A percentile compares a stretch with the other conserved stretches of the same genome.
Evolutionary conservation across 2,113 vertebrate species (phyloP).

Genomic region (Hippolais icterina): DNA sequence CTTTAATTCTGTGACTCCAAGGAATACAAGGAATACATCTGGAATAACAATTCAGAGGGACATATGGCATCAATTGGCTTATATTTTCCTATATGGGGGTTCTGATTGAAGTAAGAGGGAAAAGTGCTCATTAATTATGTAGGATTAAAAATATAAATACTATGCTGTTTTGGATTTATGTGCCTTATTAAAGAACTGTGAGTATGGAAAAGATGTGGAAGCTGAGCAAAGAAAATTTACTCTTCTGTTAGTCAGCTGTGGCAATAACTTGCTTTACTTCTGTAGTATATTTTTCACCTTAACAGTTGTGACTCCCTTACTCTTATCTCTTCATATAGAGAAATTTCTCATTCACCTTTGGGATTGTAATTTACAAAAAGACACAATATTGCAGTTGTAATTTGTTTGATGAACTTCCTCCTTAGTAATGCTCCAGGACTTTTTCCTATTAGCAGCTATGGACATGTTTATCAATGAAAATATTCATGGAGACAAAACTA

Average conservation of each 20-base stretch:
- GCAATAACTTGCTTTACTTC: background rate
- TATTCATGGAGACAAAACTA: background rate
- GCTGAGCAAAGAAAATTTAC: background rate
- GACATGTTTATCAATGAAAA: background rate
- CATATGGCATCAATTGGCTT: conserved; percentile 71
- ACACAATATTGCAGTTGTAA: background rate
- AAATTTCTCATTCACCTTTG: background rate
- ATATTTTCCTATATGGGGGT: conserved; percentile 37
- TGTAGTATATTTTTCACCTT: background rate
- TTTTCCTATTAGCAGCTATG: background rate
- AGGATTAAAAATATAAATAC: conserved; percentile 7
- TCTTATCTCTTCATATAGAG: background rate
- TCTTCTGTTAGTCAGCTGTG: background rate
- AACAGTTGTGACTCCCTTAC: background rate
- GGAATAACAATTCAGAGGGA: conserved; percentile 54
- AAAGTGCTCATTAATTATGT: conserved; percentile 16
- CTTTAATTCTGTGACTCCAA: conserved; percentile 42
- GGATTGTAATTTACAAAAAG: background rate
- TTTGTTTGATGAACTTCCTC: background rate
- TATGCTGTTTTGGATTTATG: background rate
- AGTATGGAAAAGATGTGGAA: background rate
- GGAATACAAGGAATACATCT: conserved; percentile 66
- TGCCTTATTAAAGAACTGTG: background rate
- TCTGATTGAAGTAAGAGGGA: conserved; percentile 1
- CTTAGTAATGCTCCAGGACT: background rate